Conservation (phyloP, 2,888 invertebrate species). For the Spodoptera picta region DNA sequence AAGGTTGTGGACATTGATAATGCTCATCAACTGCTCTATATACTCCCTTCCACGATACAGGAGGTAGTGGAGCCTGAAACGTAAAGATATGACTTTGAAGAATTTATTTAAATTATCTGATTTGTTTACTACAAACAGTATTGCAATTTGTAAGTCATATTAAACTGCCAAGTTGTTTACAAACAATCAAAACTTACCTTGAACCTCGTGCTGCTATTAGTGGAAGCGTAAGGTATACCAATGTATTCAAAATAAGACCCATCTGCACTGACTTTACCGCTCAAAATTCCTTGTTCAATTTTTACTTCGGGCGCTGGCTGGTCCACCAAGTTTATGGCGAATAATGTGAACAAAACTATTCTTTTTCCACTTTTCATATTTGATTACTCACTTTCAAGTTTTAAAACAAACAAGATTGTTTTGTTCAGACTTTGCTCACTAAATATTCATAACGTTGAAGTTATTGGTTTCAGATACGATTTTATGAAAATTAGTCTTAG, state of each 20-base stretch:
- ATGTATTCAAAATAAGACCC: constrained; percentile 71
- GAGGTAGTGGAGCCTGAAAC: constrained; percentile 73
- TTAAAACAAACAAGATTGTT: constrained; percentile 18
- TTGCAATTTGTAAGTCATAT: background rate
- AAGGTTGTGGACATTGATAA: constrained; percentile 52
- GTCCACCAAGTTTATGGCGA: constrained; percentile 71
- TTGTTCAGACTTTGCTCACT: constrained; percentile 1
- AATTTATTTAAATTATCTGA: background rate
- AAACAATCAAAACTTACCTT: constrained; percentile 34
- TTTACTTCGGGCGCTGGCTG: constrained; percentile 71
- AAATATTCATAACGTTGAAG: too few relatives aligned
- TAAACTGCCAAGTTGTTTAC: constrained; percentile 9
- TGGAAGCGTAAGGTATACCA: constrained; percentile 74
- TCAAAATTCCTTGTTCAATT: constrained; percentile 70
- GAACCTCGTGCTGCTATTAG: constrained; percentile 44
- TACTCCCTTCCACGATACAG: constrained; percentile 71
- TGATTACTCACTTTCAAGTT: constrained; percentile 51
- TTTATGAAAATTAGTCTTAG: constrained; percentile 6
- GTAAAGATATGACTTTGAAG: background rate
- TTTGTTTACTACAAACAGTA: background rate
- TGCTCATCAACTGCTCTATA: constrained; percentile 71
- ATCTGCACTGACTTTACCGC: constrained; percentile 69
- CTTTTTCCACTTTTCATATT: constrained; percentile 56
- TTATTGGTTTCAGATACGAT: constrained; percentile 9
- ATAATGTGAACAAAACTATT: constrained; percentile 70